Evolutionary conservation across 2,797 vertebrate genomes (phyloP).

Genomic region (Australoheros facetus): DNA sequence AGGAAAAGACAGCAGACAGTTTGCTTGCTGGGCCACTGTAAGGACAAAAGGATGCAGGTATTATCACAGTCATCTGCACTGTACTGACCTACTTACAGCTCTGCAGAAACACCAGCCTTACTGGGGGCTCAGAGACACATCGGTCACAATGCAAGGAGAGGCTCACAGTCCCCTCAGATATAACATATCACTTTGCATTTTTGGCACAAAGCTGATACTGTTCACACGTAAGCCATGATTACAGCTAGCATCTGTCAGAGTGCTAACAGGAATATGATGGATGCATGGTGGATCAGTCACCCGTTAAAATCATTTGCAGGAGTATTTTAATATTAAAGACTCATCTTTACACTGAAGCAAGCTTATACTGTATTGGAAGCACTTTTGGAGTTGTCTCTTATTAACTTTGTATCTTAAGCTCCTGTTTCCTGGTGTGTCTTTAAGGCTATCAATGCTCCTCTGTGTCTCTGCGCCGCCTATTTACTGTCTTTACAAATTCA

Average conservation of each 20-base stretch:
- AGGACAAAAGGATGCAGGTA: constrained; percentile 5
- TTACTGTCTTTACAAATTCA: accelerated
- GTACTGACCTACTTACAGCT: constrained; percentile 41
- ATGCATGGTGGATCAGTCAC: not conserved
- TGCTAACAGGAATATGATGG: not conserved
- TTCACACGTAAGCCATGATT: not conserved
- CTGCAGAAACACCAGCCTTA: not conserved
- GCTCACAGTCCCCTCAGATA: not conserved
- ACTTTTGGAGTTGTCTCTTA: not conserved
- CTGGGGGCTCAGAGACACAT: not conserved
- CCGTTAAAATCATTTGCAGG: not conserved
- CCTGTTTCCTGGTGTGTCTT: accelerated
- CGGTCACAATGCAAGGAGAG: not conserved
- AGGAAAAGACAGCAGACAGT: not conserved
- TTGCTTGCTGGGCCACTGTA: not conserved
- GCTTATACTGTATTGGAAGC: not conserved
- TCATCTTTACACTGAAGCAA: not conserved
- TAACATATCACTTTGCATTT: not conserved
- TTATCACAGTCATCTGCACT: constrained; percentile 2
- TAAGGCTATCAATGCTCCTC: not conserved
- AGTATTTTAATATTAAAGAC: not conserved
- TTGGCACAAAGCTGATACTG: not conserved
- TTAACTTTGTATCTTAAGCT: not conserved
- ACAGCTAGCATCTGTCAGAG: accelerated
- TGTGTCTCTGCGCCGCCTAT: not conserved